Conservation (phyloP, 1,140 invertebrate species). For the Pseudomyrmex flavicornis region DNA sequence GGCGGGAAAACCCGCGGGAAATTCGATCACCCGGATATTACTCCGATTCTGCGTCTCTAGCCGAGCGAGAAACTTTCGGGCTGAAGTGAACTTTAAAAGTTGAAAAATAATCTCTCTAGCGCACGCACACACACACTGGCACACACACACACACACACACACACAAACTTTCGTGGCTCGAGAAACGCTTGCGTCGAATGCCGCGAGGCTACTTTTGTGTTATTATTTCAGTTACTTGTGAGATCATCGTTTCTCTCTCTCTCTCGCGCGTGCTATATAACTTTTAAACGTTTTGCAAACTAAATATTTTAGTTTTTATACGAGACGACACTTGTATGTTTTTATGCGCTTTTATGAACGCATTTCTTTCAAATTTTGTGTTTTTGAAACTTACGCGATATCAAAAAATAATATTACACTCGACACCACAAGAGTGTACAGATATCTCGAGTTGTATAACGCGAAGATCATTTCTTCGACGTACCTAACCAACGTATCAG, state of each 20-base stretch:
- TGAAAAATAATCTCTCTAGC: conserved; percentile 52
- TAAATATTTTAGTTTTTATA: no score
- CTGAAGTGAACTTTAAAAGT: conserved; percentile 53
- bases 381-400: no score
- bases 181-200: conserved; percentile 17
- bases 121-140: no score
- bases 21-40: conserved; percentile 60
- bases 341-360: no score
- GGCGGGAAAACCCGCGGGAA: conserved; percentile 53
- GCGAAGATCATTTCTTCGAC: no score
- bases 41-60: conserved; percentile 54
- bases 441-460: no score
- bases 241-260: background rate
- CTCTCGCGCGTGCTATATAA: background rate
- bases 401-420: no score
- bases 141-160: no score
- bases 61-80: conserved; percentile 42
- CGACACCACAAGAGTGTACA: no score
- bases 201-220: background rate
- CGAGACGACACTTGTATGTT: no score
- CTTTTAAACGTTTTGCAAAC: no score
- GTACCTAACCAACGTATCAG: background rate
- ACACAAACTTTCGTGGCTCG: conserved; percentile 5
- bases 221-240: conserved; percentile 39
- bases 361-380: no score